Evolutionary conservation across 2,888 invertebrate species (phyloP), one percentile per base, ranked within the genome.

Genomic region (Galerucella nymphaeae): DNA sequence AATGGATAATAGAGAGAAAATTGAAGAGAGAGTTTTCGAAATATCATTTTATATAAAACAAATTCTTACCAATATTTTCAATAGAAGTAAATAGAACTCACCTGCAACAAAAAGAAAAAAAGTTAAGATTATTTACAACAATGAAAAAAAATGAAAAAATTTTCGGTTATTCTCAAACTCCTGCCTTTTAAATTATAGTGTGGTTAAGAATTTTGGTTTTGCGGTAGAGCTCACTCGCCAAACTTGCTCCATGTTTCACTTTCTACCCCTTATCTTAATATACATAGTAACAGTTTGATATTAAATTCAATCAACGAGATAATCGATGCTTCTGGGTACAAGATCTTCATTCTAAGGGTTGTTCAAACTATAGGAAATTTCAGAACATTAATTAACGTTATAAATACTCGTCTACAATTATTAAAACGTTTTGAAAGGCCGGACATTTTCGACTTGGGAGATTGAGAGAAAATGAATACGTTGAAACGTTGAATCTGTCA

Each of bases 151-250:
- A n/a, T n/a, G n/a, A n/a, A n/a, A n/a, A n/a, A n/a, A n/a, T n/a
- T n/a, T n/a, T n/a, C n/a, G n/a, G n/a, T n/a, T n/a, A n/a, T n/a
- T n/a, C 23, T 2, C 23, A 23, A 23, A 23, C 23, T 23, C 3
- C 23, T 23, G 2, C 2, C 42, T 50, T 48, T n/a, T n/a, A n/a
- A n/a, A 65, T 65, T 65, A 65, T 70, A 65, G 18, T 58, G 55
- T 18, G 48, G 63, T 18, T 69, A 61, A 61, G 42, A 61, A 59
- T 61, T 50, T 65, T 59, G 58, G 65, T 66, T 66, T 64, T 63
- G 63, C 63, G 72, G 72, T 63, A 63, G 58, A 68, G 48, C 64
- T 72, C 67, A 59, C 67, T 72, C 72, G 64, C 67, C 63, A 64
- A 72, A 68, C 63, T 71, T 62, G 11, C 59, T 13, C 10, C 55